These are phyloP conservation scores for Ips typographus DNA, from an alignment of 1,140 invertebrate species.

Conservation along the genomic window DNA sequence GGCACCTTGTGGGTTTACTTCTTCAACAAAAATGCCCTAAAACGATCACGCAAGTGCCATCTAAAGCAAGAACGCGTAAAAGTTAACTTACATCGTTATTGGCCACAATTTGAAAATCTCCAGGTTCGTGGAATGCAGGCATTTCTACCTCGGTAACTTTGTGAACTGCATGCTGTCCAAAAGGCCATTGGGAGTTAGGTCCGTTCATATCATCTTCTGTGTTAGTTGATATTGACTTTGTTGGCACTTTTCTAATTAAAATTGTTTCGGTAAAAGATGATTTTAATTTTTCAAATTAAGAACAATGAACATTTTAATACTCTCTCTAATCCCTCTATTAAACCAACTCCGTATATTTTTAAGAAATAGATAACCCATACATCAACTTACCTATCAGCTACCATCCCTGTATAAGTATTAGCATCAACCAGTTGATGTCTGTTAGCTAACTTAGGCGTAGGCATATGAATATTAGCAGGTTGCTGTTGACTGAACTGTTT, in stretches of 20 bases:
- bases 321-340: too few relatives aligned
- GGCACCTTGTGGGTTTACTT: slow-evolving; percentile 46
- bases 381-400: neutral
- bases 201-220: slow-evolving; percentile 22
- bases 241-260: slow-evolving; percentile 10
- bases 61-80: neutral
- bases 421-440: slow-evolving; percentile 27
- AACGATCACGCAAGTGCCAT: slow-evolving; percentile 5
- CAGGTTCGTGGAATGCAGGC: slow-evolving; percentile 30
- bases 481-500: slow-evolving; percentile 50
- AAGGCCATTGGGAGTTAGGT: slow-evolving; percentile 39
- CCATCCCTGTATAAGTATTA: slow-evolving; percentile 8
- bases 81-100: slow-evolving; percentile 40
- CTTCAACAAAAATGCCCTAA: slow-evolving; percentile 49
- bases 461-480: slow-evolving; percentile 47
- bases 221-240: slow-evolving; percentile 24
- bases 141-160: slow-evolving; percentile 43
- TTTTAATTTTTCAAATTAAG: too few relatives aligned
- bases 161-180: slow-evolving; percentile 42
- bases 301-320: too few relatives aligned
- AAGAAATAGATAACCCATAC: too few relatives aligned
- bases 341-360: too few relatives aligned
- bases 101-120: slow-evolving; percentile 41
- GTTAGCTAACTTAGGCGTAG: slow-evolving; percentile 42
- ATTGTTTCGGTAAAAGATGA: neutral